Conservation (phyloP, 2,888 invertebrate species). For the Himalopsyche anomala region DNA sequence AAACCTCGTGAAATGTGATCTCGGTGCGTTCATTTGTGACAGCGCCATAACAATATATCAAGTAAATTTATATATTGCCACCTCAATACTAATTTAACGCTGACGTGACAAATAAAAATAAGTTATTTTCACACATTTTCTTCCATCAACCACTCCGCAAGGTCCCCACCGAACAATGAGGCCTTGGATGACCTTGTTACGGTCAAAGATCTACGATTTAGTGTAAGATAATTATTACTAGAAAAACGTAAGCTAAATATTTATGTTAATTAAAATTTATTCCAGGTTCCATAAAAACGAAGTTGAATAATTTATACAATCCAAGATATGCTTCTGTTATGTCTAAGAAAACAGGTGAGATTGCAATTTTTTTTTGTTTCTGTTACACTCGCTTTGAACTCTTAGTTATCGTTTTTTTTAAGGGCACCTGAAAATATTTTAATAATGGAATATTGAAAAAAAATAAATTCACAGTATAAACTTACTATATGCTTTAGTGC, state of each 20-base stretch:
- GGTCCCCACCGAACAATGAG: no score
- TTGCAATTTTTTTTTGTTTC: neutral
- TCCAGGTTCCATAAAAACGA: slow-evolving; percentile 8
- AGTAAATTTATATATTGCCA: no score
- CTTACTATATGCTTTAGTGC: no score
- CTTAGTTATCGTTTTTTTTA: no score
- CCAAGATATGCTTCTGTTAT: neutral
- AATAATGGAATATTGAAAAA: no score
- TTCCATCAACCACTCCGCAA: neutral
- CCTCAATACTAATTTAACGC: no score
- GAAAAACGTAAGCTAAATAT: neutral
- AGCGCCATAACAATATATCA: no score
- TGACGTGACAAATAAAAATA: neutral
- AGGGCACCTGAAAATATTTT: no score
- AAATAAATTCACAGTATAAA: no score
- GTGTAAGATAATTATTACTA: neutral
- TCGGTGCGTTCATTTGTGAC: no score
- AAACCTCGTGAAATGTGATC: no score
- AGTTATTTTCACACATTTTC: neutral
- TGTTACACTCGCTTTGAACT: no score
- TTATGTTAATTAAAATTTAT: neutral
- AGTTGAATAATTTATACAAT: neutral
- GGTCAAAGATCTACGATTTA: neutral
- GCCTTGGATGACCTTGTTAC: neutral
- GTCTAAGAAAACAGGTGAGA: neutral